Evolutionary conservation across 2,888 invertebrate genomes (phyloP).

Genomic region (Ophion slaviceki): DNA sequence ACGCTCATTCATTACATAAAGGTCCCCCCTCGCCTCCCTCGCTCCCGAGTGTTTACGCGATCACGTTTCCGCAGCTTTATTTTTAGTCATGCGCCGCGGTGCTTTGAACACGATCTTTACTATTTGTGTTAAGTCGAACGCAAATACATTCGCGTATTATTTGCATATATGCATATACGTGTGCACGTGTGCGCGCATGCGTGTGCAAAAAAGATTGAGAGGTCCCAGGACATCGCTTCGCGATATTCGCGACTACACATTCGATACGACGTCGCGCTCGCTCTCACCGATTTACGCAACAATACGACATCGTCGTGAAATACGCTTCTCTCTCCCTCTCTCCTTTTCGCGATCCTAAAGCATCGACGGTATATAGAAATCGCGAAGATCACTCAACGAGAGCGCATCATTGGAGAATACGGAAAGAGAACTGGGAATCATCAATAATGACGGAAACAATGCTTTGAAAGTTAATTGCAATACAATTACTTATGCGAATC

Average conservation of each 20-base stretch:
- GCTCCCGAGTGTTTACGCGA: constrained; percentile 73
- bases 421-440: too few species aligned
- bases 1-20: constrained; percentile 82
- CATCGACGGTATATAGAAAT: neutral
- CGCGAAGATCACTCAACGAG: too few species aligned
- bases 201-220: neutral
- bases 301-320: constrained; percentile 35
- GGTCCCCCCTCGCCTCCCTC: constrained; percentile 56
- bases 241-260: constrained; percentile 9
- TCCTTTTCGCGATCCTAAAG: neutral
- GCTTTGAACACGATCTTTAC: constrained; percentile 66
- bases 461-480: too few species aligned
- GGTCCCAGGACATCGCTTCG: neutral
- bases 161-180: constrained; percentile 1
- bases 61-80: constrained; percentile 72
- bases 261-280: constrained; percentile 21
- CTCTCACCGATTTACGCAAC: constrained; percentile 47
- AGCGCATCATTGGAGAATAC: too few species aligned
- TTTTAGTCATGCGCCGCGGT: constrained; percentile 74
- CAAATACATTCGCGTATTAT: constrained; percentile 14
- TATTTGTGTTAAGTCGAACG: constrained; percentile 61
- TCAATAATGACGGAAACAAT: too few species aligned
- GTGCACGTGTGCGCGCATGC: neutral
- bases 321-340: neutral
- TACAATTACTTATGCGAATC: too few species aligned